Conservation (phyloP, 2,797 vertebrate genomes). For the Perodicticus potto region DNA sequence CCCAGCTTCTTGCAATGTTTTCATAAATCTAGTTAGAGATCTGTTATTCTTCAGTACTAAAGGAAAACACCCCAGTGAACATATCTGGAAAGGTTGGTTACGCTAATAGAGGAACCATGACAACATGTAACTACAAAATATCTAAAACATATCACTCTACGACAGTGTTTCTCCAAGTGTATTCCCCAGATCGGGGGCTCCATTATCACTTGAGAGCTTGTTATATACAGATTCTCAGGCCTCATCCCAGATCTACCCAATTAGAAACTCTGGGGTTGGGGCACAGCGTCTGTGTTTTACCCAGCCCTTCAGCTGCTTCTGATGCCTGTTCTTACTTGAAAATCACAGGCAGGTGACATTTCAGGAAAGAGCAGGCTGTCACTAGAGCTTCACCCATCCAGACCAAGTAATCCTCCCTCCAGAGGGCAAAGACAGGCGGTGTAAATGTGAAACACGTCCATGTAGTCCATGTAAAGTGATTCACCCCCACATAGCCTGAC, state of each 20-base stretch:
- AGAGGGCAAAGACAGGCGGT: neutral
- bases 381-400: neutral
- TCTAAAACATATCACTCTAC: neutral
- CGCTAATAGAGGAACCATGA: neutral
- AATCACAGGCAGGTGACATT: neutral
- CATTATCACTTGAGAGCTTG: neutral
- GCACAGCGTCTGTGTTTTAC: neutral
- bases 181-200: neutral
- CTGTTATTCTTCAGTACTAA: neutral
- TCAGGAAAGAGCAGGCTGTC: neutral
- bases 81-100: neutral
- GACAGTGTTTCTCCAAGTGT: neutral
- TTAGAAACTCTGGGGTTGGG: neutral
- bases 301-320: neutral
- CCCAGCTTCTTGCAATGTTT: neutral
- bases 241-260: neutral
- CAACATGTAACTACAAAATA: neutral
- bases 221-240: neutral
- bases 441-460: neutral
- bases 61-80: neutral
- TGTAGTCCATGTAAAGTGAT: neutral
- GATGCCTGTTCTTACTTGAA: neutral
- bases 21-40: constrained; percentile 10
- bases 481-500: neutral
- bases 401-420: neutral